Evolutionary conservation across 2,888 invertebrate species (phyloP).

Genomic region (Ferdinandea cuprea): DNA sequence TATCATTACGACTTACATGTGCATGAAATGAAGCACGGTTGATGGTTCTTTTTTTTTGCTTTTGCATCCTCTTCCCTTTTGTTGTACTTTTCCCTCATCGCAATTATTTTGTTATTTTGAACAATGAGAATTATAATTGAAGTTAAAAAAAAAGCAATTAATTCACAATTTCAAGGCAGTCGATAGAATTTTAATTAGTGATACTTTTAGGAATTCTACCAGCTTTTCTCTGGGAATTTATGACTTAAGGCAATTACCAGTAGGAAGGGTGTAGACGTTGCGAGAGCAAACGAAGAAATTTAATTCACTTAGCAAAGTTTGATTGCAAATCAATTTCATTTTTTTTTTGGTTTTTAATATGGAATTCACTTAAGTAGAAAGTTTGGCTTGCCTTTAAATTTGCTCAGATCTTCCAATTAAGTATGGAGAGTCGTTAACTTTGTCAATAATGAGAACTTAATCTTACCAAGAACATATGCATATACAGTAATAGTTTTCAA

Average conservation of each 20-base stretch:
- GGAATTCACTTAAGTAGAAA: conserved; percentile 23
- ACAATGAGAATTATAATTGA: conserved; percentile 66
- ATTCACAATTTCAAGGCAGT: conserved; percentile 63
- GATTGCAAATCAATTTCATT: conserved; percentile 42
- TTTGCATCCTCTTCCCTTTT: conserved; percentile 9
- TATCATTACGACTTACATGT: conserved; percentile 17
- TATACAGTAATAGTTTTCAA: no score
- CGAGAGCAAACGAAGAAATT: conserved; percentile 12
- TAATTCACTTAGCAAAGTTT: conserved; percentile 55
- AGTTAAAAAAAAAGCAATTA: conserved; percentile 67
- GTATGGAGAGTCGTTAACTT: no score
- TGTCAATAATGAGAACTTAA: no score
- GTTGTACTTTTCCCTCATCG: neutral
- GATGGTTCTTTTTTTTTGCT: conserved; percentile 32
- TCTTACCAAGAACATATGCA: no score
- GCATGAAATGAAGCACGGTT: conserved; percentile 44
- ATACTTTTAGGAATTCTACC: conserved; percentile 33
- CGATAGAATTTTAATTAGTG: conserved; percentile 66
- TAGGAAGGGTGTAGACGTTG: neutral
- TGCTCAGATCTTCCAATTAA: no score
- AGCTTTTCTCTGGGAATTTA: conserved; percentile 25
- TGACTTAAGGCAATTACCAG: conserved; percentile 7
- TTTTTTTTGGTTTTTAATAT: conserved; percentile 32
- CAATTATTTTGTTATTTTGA: conserved; percentile 54
- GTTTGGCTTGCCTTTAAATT: conserved; percentile 3